These are phyloP conservation scores for Porites divaricata DNA, from an alignment of 92 coral and sea anemone genomes.

Conservation along the genomic window DNA sequence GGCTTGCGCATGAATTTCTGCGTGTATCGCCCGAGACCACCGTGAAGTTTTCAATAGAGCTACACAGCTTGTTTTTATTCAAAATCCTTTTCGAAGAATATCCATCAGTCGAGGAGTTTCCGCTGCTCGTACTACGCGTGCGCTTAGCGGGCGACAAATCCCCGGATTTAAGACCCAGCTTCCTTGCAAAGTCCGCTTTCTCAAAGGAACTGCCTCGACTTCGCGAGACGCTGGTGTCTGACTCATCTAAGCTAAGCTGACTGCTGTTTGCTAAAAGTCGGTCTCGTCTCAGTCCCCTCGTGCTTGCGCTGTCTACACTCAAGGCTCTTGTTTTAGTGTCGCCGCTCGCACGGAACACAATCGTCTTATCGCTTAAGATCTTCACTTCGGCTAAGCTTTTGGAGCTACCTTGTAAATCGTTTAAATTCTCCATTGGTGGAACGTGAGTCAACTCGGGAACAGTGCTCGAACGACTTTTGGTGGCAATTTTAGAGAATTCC, in stretches of 20 bases:
- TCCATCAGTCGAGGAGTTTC: conserved; percentile 49
- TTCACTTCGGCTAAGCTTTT: conserved; percentile 88
- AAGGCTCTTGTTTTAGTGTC: conserved; percentile 74
- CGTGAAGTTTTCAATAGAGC: conserved; percentile 69
- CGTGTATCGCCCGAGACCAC: conserved; percentile 82
- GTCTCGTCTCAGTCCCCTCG: conserved; percentile 77
- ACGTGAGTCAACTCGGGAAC: conserved; percentile 26
- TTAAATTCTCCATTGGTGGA: conserved; percentile 37
- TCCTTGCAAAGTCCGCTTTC: conserved; percentile 83
- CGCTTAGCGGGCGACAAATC: conserved; percentile 72
- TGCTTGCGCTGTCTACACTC: conserved; percentile 76
- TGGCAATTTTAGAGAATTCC: conserved; percentile 71
- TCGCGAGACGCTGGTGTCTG: conserved; percentile 62
- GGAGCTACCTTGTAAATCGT: conserved; percentile 49
- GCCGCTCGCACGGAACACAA: conserved; percentile 74
- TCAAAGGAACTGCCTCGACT: conserved; percentile 81
- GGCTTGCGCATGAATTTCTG: conserved; percentile 69
- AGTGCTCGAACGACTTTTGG: conserved; percentile 47
- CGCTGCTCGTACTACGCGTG: conserved; percentile 72
- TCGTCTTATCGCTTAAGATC: conserved; percentile 90
- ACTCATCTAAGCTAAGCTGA: conserved; percentile 67
- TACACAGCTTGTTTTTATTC: conserved; percentile 70
- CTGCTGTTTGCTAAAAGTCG: conserved; percentile 72
- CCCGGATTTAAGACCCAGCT: conserved; percentile 82
- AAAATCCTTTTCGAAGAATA: conserved; percentile 61